These are phyloP conservation scores for Holothuria glaberrima DNA, from an alignment of 35 echinoderm and acorn worm genomes.

Conservation along the genomic window DNA sequence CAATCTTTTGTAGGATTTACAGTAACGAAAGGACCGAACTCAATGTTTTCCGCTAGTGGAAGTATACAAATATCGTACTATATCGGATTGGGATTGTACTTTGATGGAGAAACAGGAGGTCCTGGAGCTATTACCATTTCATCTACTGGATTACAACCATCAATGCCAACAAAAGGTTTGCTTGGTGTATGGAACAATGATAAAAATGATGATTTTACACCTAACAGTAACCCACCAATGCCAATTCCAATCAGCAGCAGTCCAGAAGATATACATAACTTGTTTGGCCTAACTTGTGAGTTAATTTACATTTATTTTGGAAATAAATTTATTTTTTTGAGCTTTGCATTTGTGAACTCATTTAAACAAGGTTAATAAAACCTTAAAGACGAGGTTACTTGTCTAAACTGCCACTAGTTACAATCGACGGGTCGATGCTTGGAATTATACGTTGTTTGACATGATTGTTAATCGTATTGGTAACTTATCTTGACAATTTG, in stretches of 20 bases:
- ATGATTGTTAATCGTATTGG: too few relatives aligned
- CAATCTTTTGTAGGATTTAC: neutral
- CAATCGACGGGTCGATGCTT: too few relatives aligned
- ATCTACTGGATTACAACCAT: constrained; percentile 1
- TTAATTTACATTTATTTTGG: too few relatives aligned
- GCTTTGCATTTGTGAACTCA: too few relatives aligned
- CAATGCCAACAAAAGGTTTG: neutral
- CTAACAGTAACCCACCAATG: neutral
- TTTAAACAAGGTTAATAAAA: too few relatives aligned
- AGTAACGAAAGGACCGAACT: neutral
- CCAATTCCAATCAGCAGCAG: neutral
- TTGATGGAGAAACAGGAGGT: constrained; percentile 21
- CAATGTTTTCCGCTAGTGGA: neutral
- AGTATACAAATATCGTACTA: neutral
- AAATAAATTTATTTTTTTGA: too few relatives aligned
- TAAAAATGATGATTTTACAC: neutral
- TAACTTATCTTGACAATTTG: too few relatives aligned
- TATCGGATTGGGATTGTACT: constrained; percentile 17
- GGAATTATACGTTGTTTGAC: too few relatives aligned
- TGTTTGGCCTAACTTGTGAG: constrained; percentile 45
- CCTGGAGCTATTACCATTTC: neutral
- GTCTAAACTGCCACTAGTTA: too few relatives aligned
- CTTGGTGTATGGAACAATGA: neutral
- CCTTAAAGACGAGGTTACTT: too few relatives aligned
- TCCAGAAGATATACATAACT: constrained; percentile 6